Percentiles rank a stretch among this genome's conserved stretches.
phyloP scores from a whole-genome alignment of 2,113 vertebrate genomes.

The Saguinus midas region DNA sequence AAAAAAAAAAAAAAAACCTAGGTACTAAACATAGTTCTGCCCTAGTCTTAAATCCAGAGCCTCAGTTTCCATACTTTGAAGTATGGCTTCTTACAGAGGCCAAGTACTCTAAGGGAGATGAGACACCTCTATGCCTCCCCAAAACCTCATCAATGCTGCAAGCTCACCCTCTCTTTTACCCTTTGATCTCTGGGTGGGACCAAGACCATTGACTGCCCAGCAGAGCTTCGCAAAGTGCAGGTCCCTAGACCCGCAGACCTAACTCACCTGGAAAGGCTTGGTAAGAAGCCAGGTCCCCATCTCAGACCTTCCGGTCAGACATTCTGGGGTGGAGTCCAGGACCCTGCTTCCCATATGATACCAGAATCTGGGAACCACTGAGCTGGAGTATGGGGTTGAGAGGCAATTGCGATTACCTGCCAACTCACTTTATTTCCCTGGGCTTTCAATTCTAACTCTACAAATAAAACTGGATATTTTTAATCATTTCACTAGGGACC shows the following conservation, averaged over 20 bases:
- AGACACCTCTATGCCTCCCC: fast-evolving
- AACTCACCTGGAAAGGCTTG: neutral
- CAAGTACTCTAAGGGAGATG: fast-evolving
- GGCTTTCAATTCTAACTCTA: neutral
- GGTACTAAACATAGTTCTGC: neutral
- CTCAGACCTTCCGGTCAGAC: neutral
- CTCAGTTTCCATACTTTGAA: neutral
- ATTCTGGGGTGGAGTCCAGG: neutral
- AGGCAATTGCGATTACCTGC: neutral
- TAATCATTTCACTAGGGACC: neutral
- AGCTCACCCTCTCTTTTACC: neutral
- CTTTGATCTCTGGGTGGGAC: neutral
- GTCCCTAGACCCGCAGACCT: too few relatives aligned
- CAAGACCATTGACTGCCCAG: neutral
- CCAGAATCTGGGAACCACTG: neutral
- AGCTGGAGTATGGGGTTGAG: neutral
- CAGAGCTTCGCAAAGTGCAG: neutral
- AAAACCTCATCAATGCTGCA: neutral
- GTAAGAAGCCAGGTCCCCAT: neutral
- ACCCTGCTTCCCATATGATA: neutral
- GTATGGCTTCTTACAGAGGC: neutral
- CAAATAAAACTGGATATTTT: neutral
- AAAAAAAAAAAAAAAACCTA: neutral
- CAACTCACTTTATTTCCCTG: neutral
- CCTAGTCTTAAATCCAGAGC: neutral